Evolutionary conservation across 2,113 vertebrate genomes (phyloP).

Genomic region (Limanda limanda): DNA sequence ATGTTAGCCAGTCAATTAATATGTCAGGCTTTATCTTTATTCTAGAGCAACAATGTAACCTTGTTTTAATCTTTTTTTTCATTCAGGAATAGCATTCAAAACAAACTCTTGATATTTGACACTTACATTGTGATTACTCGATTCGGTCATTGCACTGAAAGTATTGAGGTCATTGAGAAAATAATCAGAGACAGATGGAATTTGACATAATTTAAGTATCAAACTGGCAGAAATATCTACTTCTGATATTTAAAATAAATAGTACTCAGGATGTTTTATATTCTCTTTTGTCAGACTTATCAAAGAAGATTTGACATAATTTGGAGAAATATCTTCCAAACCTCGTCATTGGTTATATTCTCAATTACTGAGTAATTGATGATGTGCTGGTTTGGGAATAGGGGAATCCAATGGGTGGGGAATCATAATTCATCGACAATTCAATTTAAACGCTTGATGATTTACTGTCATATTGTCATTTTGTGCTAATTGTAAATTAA

Average conservation of each 20-base stretch:
- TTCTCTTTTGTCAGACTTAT: not conserved
- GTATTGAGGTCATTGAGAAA: not conserved
- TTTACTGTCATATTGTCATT: not conserved
- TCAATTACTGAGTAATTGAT: too few species aligned
- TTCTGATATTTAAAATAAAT: not conserved
- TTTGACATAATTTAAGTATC: not conserved
- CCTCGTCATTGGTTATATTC: too few species aligned
- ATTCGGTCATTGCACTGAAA: too few species aligned
- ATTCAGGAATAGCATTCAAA: not conserved
- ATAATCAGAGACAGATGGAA: not conserved
- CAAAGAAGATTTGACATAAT: not conserved
- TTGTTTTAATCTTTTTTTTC: not conserved
- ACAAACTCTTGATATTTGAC: not conserved
- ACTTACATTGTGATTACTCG: not conserved
- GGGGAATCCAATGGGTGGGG: not conserved
- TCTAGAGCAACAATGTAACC: not conserved
- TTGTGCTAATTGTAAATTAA: not conserved
- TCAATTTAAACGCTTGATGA: not conserved
- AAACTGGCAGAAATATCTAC: not conserved
- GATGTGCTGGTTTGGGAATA: conserved; percentile 8
- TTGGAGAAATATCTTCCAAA: not conserved
- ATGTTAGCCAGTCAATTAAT: too few species aligned
- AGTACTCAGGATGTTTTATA: not conserved
- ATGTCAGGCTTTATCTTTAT: not conserved
- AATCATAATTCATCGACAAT: not conserved